Evolutionary conservation across 2,113 vertebrate genomes (phyloP).

Genomic region (Marmota flaviventris): DNA sequence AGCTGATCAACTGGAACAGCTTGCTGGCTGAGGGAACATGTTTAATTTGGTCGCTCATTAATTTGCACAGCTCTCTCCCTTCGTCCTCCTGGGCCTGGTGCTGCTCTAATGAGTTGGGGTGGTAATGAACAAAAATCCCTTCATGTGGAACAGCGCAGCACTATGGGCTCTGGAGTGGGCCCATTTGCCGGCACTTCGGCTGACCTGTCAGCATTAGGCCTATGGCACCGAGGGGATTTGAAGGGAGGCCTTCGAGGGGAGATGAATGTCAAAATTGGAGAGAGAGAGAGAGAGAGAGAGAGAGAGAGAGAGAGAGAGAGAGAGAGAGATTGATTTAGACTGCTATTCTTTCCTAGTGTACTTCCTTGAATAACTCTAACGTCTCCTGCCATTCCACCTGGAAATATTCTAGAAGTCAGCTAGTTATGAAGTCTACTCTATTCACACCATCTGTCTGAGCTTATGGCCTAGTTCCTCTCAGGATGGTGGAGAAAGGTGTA

Average conservation of each 20-base stretch:
- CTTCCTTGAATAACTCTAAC: background rate
- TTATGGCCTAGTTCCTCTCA: background rate
- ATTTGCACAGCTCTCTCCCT: conserved; percentile 59
- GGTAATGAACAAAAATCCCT: conserved; percentile 57
- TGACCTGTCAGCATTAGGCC: background rate
- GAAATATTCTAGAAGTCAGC: conserved; percentile 11
- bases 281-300: background rate
- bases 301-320: too few species aligned
- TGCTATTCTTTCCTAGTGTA: background rate
- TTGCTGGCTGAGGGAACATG: conserved; percentile 49
- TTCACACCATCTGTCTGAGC: background rate
- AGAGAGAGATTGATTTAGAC: background rate
- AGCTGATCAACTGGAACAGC: conserved; percentile 49
- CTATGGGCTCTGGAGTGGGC: background rate
- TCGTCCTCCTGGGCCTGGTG: conserved; percentile 23
- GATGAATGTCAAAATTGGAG: background rate
- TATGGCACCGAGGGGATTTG: background rate
- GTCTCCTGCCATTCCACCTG: conserved; percentile 11
- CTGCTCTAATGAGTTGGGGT: conserved; percentile 71
- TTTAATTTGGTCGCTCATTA: conserved; percentile 73
- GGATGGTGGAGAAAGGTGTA: background rate
- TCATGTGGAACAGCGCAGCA: conserved; percentile 15
- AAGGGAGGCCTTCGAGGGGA: background rate
- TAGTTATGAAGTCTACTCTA: background rate
- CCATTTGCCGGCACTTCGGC: background rate